These are phyloP conservation scores for Gymnocephalus cernua DNA, from an alignment of 2,113 vertebrate species.

Conservation along the genomic window DNA sequence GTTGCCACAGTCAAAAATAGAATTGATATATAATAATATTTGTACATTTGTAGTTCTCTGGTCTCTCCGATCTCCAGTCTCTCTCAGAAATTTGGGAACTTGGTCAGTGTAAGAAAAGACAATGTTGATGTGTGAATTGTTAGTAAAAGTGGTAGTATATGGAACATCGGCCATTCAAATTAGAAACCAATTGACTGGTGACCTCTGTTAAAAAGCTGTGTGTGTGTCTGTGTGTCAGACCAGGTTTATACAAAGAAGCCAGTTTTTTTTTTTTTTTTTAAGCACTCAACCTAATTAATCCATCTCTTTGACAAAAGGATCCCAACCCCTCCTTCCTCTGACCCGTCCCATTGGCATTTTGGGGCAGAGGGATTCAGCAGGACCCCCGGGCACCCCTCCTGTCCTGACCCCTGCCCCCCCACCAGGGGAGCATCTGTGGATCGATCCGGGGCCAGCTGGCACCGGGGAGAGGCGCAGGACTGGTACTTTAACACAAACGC, in stretches of 20 bases:
- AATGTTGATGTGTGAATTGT: not conserved
- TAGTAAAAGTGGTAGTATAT: not conserved
- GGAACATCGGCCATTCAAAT: constrained; percentile 32
- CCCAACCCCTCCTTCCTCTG: constrained; percentile 54
- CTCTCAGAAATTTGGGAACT: not conserved
- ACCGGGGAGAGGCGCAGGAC: constrained; percentile 61
- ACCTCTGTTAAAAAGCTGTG: constrained; percentile 62
- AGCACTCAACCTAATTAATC: constrained; percentile 81
- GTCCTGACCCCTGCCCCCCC: constrained; percentile 82
- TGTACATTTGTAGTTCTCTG: not conserved
- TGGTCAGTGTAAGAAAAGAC: not conserved
- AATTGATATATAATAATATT: not conserved
- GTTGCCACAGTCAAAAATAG: not conserved
- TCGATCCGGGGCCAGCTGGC: constrained; percentile 84
- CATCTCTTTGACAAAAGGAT: constrained; percentile 75
- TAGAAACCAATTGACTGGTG: constrained; percentile 52
- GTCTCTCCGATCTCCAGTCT: no score
- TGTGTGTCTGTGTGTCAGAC: constrained; percentile 27
- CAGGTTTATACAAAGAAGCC: constrained; percentile 58
- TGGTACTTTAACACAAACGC: constrained; percentile 44
- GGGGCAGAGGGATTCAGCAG: constrained; percentile 75
- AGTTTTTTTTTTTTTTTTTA: constrained; percentile 68
- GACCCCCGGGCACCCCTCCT: constrained; percentile 79
- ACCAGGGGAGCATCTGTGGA: constrained; percentile 85
- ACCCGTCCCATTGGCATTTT: constrained; percentile 80